phyloP scores from a whole-genome alignment of 2,113 vertebrate genomes.

The Lophochroa leadbeateri region DNA sequence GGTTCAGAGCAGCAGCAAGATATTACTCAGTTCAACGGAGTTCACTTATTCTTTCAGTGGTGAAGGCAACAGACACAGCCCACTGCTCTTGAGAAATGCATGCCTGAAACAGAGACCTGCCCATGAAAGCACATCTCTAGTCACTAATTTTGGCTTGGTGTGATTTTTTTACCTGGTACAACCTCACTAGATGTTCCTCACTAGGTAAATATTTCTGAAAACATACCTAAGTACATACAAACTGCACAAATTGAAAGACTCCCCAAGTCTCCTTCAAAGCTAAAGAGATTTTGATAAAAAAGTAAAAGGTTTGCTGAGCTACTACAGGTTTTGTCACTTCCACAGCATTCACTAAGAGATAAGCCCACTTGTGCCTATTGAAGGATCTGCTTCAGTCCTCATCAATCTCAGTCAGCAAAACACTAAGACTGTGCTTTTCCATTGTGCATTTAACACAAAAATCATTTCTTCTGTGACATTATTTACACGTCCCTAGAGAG shows the following conservation, averaged over 20 bases:
- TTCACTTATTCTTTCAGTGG: not conserved
- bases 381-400: not conserved
- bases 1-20: not conserved
- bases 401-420: not conserved
- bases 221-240: not conserved
- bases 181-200: not conserved
- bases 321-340: not conserved
- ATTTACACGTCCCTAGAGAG: not conserved
- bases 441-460: not conserved
- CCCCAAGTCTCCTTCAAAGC: not conserved
- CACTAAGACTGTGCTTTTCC: not conserved
- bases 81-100: not conserved
- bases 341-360: not conserved
- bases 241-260: not conserved
- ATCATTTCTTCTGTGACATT: not conserved
- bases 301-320: not conserved
- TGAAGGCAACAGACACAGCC: not conserved
- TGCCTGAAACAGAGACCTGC: not conserved
- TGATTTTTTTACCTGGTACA: not conserved
- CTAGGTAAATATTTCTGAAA: not conserved
- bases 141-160: not conserved
- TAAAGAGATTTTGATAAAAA: not conserved
- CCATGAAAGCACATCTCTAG: not conserved
- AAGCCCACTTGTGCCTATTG: not conserved
- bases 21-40: not conserved